These are phyloP conservation scores for Adrianichthys oophorus DNA, from an alignment of 2,797 vertebrate genomes.

Conservation along the genomic window DNA sequence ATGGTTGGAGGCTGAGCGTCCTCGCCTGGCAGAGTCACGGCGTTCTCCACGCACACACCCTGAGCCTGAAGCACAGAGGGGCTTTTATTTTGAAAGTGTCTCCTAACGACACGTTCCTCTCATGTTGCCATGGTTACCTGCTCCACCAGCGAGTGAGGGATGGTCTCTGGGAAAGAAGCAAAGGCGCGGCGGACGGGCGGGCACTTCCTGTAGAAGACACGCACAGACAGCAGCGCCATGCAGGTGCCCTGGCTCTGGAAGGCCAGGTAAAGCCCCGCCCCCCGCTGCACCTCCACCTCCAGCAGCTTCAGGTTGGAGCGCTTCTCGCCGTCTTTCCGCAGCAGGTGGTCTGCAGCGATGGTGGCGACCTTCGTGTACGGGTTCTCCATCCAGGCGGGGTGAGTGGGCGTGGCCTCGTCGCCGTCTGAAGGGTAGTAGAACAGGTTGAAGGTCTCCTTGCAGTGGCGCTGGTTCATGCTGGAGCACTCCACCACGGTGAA, in stretches of 20 bases:
- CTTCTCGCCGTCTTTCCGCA: slow-evolving; percentile 65
- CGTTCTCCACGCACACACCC: slow-evolving; percentile 81
- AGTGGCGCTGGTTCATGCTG: slow-evolving; percentile 71
- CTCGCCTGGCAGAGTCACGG: slow-evolving; percentile 58
- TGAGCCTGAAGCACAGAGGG: slow-evolving; percentile 53
- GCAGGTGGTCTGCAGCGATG: slow-evolving; percentile 83
- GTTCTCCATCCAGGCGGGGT: slow-evolving; percentile 87
- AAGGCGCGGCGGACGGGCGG: slow-evolving; percentile 72
- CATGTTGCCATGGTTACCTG: slow-evolving; percentile 56
- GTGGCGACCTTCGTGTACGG: slow-evolving; percentile 85
- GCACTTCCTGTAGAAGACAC: slow-evolving; percentile 85
- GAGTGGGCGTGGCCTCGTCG: slow-evolving; percentile 76
- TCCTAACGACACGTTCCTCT: accelerated
- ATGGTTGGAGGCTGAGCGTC: slow-evolving; percentile 76
- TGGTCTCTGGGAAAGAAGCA: slow-evolving; percentile 81
- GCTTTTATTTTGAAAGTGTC: background rate
- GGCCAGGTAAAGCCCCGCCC: slow-evolving; percentile 83
- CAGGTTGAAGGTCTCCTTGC: slow-evolving; percentile 89
- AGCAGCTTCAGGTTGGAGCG: slow-evolving; percentile 83
- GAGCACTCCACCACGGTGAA: slow-evolving; percentile 89
- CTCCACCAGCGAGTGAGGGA: slow-evolving; percentile 83
- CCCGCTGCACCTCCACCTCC: slow-evolving; percentile 70
- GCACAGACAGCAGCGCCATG: slow-evolving; percentile 85
- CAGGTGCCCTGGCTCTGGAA: slow-evolving; percentile 87
- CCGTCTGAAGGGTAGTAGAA: slow-evolving; percentile 76